Evolutionary conservation across 2,888 invertebrate species (phyloP).

Genomic region (Xanthorhoe designata): DNA sequence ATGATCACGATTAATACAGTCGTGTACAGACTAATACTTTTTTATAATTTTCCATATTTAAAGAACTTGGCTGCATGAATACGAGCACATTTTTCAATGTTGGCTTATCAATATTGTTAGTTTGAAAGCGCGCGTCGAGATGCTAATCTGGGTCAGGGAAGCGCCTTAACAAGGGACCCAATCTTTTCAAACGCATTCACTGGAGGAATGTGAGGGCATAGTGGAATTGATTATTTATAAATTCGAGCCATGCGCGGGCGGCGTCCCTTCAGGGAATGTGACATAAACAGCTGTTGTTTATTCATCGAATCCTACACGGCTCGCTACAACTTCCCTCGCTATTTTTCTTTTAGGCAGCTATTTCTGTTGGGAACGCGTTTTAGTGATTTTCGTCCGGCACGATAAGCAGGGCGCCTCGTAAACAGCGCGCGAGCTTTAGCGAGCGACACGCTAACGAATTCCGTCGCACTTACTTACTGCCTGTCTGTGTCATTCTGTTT

Average conservation of each 20-base stretch:
- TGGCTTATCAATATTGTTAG: slow-evolving; percentile 3
- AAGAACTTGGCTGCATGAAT: not conserved
- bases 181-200: slow-evolving; percentile 37
- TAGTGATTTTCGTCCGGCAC: slow-evolving; percentile 43
- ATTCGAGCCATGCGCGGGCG: slow-evolving; percentile 55
- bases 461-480: not conserved
- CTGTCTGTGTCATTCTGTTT: not conserved
- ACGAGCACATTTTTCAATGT: not conserved
- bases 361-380: slow-evolving; percentile 46
- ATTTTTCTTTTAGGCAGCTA: slow-evolving; percentile 51
- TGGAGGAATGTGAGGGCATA: slow-evolving; percentile 36
- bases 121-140: slow-evolving; percentile 4
- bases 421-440: slow-evolving; percentile 28
- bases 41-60: too few species aligned
- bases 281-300: slow-evolving; percentile 75
- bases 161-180: slow-evolving; percentile 34
- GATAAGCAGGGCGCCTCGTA: slow-evolving; percentile 38
- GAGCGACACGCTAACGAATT: slow-evolving; percentile 23
- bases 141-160: slow-evolving; percentile 17
- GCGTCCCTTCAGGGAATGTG: slow-evolving; percentile 51
- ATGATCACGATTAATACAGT: too few species aligned
- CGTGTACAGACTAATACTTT: too few species aligned
- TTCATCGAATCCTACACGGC: slow-evolving; percentile 59
- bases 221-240: slow-evolving; percentile 65
- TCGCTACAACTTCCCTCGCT: slow-evolving; percentile 54